Base-by-base conservation (phyloP, 2,113 vertebrate genomes). In the Carassius gibelio region DNA sequence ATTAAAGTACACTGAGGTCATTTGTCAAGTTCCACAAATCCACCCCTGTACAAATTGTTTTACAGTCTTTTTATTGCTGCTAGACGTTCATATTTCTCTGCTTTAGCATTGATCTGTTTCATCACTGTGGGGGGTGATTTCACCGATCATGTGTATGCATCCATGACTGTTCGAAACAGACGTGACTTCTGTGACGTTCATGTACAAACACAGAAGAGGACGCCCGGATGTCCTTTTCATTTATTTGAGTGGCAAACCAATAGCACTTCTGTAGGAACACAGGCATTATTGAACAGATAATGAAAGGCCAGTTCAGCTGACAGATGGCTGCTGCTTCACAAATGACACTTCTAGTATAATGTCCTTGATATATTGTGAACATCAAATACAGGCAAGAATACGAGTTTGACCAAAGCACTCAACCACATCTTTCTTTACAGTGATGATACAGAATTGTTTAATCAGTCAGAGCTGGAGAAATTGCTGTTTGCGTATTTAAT, bases 101-200 rank as follows among this genome's bases (percentile, higher is more conserved):
- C 79, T 64, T 86, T 75, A 85, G 71, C 91, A 94, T 95, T 55
- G 93, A 94, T 86, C 59, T 42, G 59, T 57, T 92, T 79, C 72
- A 83, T 84, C 84, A 81, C 69, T 78, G 10, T 23, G 36, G 84
- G 64, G 9, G 72, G 84, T 61, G 64, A 61, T 80, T 72, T 48
- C 8, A 42, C 52, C 26, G 64, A 21, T 85, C 38, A 78, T 61
- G 52, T 68, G 45, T 68, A 80, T 80, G 17, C 64, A 13, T 48
- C 66, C 34, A 15, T 68, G 75, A 78, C 75, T 52, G 38, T 78
- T 85, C 10, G 61, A 76, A 64, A 84, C 71, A 61, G 15, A 62
- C 8, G 59, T 17, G 45, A 48, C 45, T 9, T 30, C 21, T 19
- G 15, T 6, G 30, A 48, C 26, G 68, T 8, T 15, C 64, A 19